Conservation (phyloP, 2,888 invertebrate genomes). For the Sesia apiformis region DNA sequence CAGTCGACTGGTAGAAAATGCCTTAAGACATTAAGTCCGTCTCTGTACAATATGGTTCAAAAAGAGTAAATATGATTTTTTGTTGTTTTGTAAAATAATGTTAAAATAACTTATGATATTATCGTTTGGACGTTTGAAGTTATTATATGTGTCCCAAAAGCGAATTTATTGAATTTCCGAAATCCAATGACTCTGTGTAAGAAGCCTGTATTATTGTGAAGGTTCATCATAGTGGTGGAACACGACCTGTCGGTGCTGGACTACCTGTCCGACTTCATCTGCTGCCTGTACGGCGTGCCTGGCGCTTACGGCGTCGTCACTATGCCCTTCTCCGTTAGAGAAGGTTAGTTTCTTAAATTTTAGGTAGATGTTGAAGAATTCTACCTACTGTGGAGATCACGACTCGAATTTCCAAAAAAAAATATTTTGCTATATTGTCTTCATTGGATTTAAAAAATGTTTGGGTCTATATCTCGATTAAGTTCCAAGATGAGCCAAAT, state of each 20-base stretch:
- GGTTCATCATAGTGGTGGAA: conserved; percentile 99
- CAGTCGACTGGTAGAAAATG: too few relatives aligned
- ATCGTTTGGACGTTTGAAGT: too few relatives aligned
- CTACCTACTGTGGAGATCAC: too few relatives aligned
- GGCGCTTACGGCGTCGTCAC: conserved; percentile 99
- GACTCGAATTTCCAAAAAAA: neutral
- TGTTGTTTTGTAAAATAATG: neutral
- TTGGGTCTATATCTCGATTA: neutral
- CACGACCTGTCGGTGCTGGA: conserved; percentile 99
- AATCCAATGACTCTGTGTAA: too few relatives aligned
- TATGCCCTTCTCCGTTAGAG: conserved; percentile 99
- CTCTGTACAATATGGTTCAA: too few relatives aligned
- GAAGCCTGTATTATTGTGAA: conserved; percentile 37
- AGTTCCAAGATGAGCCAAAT: too few relatives aligned
- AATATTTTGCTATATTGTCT: neutral
- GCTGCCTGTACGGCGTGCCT: conserved; percentile 97
- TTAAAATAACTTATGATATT: too few relatives aligned
- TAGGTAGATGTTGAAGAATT: too few relatives aligned
- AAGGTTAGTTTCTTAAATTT: conserved; percentile 77
- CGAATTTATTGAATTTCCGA: too few relatives aligned
- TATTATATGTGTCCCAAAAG: too few relatives aligned
- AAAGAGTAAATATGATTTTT: neutral
- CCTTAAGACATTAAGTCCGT: too few relatives aligned
- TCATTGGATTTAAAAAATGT: neutral
- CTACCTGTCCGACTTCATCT: conserved; percentile 99